Percentiles rank a stretch among this genome's conserved stretches.
phyloP scores from a whole-genome alignment of 1,140 invertebrate species.

The Pseudachorutes palmiensis region DNA sequence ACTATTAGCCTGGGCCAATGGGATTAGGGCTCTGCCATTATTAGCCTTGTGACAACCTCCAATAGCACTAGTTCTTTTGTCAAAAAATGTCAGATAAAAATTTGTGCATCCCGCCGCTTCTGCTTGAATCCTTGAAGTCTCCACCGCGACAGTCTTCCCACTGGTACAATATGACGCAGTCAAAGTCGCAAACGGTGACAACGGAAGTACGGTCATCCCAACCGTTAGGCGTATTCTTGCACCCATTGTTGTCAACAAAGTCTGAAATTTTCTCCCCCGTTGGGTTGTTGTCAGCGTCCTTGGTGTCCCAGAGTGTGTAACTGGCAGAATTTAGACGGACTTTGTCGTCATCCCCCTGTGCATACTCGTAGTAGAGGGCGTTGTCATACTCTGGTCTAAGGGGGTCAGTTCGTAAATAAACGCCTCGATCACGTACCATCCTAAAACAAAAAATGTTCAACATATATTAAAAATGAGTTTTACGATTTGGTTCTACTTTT shows the following conservation, averaged over 20 bases:
- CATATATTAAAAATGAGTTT: not conserved
- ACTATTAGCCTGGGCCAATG: not conserved
- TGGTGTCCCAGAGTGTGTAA: conserved; percentile 1
- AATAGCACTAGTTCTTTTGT: not conserved
- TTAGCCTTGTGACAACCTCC: conserved; percentile 1
- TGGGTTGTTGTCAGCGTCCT: not conserved
- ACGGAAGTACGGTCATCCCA: not conserved
- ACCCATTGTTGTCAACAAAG: not conserved
- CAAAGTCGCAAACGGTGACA: not conserved
- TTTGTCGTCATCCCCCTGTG: not conserved
- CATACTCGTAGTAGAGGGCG: not conserved
- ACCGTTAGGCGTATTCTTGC: not conserved
- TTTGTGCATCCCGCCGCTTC: conserved; percentile 1
- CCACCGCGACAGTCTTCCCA: conserved; percentile 8
- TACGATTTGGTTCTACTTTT: too few relatives aligned
- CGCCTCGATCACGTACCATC: not conserved
- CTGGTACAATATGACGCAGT: not conserved
- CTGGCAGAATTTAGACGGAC: not conserved
- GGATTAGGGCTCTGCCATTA: not conserved
- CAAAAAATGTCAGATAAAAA: conserved; percentile 10
- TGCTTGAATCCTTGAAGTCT: not conserved
- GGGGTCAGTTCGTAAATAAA: not conserved
- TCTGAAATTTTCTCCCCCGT: not conserved
- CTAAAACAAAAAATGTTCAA: not conserved
- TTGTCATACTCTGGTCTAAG: not conserved